A percentile compares a stretch with the other conserved stretches of the same genome.
Conservation (phyloP, 2,888 invertebrate species). For the Watsonalla binaria region DNA sequence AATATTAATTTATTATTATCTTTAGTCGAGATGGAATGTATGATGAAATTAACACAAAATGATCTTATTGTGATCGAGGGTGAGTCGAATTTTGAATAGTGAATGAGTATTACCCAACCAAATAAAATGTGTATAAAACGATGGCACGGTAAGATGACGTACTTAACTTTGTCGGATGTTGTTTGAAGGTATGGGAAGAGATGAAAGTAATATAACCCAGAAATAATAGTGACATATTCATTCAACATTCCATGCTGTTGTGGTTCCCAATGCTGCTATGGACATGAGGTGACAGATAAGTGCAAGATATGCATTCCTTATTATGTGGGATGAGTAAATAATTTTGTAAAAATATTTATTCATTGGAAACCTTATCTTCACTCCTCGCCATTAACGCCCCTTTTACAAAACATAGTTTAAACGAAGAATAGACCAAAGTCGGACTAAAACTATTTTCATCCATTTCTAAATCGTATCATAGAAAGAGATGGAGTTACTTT, state of each 20-base stretch:
- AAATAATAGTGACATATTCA: slow-evolving; percentile 26
- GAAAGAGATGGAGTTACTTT: too few species aligned
- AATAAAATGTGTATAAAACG: background rate
- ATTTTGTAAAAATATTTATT: slow-evolving; percentile 14
- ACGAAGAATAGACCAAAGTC: too few species aligned
- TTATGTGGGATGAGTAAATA: slow-evolving; percentile 34
- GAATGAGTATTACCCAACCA: slow-evolving; percentile 11
- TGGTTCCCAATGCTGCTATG: slow-evolving; percentile 47
- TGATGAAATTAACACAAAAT: background rate
- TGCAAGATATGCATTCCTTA: slow-evolving; percentile 54
- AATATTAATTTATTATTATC: slow-evolving; percentile 12
- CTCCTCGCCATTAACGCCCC: background rate
- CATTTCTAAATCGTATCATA: too few species aligned
- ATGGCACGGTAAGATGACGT: background rate
- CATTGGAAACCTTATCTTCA: slow-evolving; percentile 30
- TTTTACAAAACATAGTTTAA: too few species aligned
- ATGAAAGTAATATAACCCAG: background rate
- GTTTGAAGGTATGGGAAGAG: background rate
- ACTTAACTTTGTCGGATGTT: background rate
- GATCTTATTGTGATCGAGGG: slow-evolving; percentile 6
- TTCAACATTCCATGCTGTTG: slow-evolving; percentile 66
- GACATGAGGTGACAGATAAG: slow-evolving; percentile 48
- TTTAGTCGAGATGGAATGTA: background rate
- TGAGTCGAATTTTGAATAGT: slow-evolving; percentile 18
- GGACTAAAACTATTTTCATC: too few species aligned